phyloP scores from a whole-genome alignment of 2,113 vertebrate genomes.

The Tupaia tana region DNA sequence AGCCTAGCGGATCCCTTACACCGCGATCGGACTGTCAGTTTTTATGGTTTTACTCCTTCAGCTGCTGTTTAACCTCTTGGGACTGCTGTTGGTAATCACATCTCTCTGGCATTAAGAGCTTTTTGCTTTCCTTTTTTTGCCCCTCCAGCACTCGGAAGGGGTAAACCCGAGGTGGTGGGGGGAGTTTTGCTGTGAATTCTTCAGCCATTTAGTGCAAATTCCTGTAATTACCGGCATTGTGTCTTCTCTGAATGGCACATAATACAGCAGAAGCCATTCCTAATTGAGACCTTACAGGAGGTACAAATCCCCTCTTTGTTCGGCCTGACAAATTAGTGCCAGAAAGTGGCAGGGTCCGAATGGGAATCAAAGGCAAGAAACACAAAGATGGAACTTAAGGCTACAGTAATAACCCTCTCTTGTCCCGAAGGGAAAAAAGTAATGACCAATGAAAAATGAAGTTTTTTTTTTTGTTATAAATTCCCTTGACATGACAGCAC shows the following conservation, averaged over 20 bases:
- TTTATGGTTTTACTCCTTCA: conserved; percentile 55
- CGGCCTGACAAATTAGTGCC: conserved; percentile 93
- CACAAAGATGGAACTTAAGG: conserved; percentile 93
- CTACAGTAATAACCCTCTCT: conserved; percentile 94
- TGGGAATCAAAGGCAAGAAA: conserved; percentile 91
- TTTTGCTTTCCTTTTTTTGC: conserved; percentile 68
- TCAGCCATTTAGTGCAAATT: conserved; percentile 94
- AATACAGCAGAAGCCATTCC: conserved; percentile 92
- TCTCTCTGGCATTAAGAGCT: conserved; percentile 76
- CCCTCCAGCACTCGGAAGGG: conserved; percentile 79
- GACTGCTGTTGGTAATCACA: conserved; percentile 83
- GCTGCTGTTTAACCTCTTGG: conserved; percentile 86
- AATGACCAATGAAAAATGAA: conserved; percentile 90
- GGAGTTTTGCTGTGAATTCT: conserved; percentile 91
- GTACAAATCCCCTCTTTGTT: conserved; percentile 94
- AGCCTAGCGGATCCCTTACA: neutral
- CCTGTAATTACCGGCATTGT: conserved; percentile 93
- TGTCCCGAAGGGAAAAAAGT: conserved; percentile 87
- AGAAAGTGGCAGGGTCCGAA: conserved; percentile 93
- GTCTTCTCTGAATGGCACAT: conserved; percentile 89
- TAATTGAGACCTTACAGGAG: conserved; percentile 94
- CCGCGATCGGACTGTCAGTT: conserved; percentile 58
- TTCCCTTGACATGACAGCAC: conserved; percentile 92
- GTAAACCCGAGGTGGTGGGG: conserved; percentile 65
- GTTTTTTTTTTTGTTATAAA: conserved; percentile 86